Percentiles rank a stretch among this genome's conserved stretches.
Evolutionary conservation across 2,888 invertebrate genomes (phyloP).

Genomic region (Lasioglossum marginatum): DNA sequence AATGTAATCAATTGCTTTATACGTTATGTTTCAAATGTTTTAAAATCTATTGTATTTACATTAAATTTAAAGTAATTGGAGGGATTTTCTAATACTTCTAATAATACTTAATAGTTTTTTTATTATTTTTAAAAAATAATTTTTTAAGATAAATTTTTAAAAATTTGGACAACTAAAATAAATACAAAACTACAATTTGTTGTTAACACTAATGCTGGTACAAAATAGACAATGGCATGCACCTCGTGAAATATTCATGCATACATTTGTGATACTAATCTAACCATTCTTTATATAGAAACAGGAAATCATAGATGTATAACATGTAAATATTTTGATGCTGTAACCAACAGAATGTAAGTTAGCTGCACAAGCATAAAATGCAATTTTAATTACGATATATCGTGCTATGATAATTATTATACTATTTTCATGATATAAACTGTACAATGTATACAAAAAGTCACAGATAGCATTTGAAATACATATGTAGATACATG

Average conservation of each 20-base stretch:
- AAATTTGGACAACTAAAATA: not conserved
- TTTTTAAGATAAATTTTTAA: not conserved
- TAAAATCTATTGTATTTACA: not conserved
- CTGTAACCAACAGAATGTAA: not conserved
- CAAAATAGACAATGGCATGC: not conserved
- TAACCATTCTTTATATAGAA: conserved; percentile 1
- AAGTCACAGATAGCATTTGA: conserved; percentile 6
- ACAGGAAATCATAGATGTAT: conserved; percentile 8
- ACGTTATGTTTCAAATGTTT: not conserved
- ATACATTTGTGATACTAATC: conserved; percentile 2
- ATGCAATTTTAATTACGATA: not conserved
- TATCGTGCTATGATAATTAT: not conserved
- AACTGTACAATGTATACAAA: not conserved
- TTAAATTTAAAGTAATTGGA: not conserved
- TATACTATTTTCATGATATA: not conserved
- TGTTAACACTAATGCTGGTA: not conserved
- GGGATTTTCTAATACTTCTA: not conserved
- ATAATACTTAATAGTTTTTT: not conserved
- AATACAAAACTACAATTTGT: not conserved
- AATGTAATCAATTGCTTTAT: not conserved
- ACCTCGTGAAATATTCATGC: conserved; percentile 11
- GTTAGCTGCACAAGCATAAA: not conserved
- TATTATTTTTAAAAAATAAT: not conserved
- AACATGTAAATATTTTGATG: not conserved
- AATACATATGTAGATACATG: not conserved